A percentile compares a stretch with the other conserved stretches of the same genome.
Evolutionary conservation across 2,797 vertebrate genomes (phyloP).

Genomic region (Gorsachius magnificus): DNA sequence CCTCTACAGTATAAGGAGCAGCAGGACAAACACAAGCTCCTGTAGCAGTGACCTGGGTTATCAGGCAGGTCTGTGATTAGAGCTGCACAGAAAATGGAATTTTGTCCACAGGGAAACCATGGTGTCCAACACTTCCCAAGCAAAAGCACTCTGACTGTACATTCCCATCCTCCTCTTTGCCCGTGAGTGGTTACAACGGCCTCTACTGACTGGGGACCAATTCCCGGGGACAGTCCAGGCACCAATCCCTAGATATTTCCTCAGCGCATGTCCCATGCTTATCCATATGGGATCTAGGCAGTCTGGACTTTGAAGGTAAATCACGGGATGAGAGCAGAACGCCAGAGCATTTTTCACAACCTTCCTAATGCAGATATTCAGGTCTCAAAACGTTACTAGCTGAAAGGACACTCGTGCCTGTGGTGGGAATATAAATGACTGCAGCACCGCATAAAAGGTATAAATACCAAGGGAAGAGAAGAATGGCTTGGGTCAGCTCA

Average conservation of each 20-base stretch:
- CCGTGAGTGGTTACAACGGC: neutral
- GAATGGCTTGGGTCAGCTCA: neutral
- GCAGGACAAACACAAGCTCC: constrained; percentile 26
- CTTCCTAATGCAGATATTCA: constrained; percentile 19
- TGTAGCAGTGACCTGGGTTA: constrained; percentile 22
- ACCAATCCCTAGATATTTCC: neutral
- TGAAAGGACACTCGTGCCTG: neutral
- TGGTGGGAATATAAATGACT: constrained; percentile 19
- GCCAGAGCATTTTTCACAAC: neutral
- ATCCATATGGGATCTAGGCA: neutral
- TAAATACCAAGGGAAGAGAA: constrained; percentile 12
- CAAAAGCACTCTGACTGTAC: neutral
- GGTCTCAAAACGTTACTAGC: constrained; percentile 5
- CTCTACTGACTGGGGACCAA: neutral
- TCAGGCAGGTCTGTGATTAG: constrained; percentile 30
- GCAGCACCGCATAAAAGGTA: neutral
- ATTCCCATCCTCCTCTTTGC: neutral
- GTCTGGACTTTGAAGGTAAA: neutral
- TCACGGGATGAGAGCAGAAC: neutral
- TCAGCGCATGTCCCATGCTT: neutral
- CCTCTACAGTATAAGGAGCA: neutral
- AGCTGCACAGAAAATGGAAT: constrained; percentile 26
- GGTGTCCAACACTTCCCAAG: neutral
- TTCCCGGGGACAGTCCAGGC: neutral
- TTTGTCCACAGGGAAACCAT: neutral